Base-by-base conservation (phyloP, 2,888 invertebrate species). In the Amphipoea lucens region DNA sequence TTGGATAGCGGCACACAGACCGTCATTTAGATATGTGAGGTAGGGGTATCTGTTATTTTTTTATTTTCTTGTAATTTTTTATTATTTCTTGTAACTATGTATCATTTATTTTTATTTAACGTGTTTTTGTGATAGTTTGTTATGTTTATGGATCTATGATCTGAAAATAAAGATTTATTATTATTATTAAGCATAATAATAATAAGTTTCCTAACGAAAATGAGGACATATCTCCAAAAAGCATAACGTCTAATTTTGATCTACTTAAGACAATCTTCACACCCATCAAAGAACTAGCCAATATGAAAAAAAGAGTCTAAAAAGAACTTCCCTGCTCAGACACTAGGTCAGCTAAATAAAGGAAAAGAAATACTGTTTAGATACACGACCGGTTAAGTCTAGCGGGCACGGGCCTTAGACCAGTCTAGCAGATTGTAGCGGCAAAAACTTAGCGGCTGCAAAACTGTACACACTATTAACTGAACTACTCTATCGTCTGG, bases 401-500 rank as follows among this genome's bases (percentile, higher is more conserved):
- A 78, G 73, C 65, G 60, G 78, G 60, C 14, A 57, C n/a, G 29
- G 36, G 20, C n/a, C 48, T 68, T 60, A 82, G 60, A 78, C 69
- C 51, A 60, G 78, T 73, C 72, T 65, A 70, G 72, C 51, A 83
- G 68, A 40, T 20, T 17, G 45, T 62, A 65, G 12, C 57, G 42
- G 20, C 45, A 60, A 73, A 57, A 77, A 82, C 48, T 3, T 42
- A 60, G 9, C 23, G 17, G 12, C 63, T 51, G 1, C 5, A 40
- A 73, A 72, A 60, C 71, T 69, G 51, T 69, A 77, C 29, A 76
- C 54, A 60, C 7, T 14, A 71, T 69, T 2, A 14, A 42, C 11
- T 69, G n/a, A n/a, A 60, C 36, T 51, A 42, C 14, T 11, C 42
- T 51, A 54, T 57, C 45, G 20, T 29, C 54, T 40, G 29, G 54